These are phyloP conservation scores for Cinclus cinclus DNA, from an alignment of 2,113 vertebrate genomes.

Conservation along the genomic window DNA sequence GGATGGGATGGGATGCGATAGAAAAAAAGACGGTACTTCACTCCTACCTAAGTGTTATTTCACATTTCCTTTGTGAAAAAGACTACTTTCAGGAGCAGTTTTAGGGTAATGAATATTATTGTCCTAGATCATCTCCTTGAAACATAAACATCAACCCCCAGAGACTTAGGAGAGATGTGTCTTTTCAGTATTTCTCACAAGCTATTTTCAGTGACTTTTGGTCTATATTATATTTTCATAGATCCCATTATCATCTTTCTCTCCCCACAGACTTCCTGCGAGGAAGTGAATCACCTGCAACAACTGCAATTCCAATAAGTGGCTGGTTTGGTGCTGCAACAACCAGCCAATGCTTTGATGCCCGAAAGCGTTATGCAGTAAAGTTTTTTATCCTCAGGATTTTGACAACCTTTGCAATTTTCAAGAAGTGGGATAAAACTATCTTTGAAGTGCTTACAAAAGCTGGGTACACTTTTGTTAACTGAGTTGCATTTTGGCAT, in stretches of 20 bases:
- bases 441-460: conserved; percentile 28
- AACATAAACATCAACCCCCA: background rate
- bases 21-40: background rate
- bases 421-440: conserved; percentile 38
- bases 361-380: background rate
- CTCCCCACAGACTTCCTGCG: background rate
- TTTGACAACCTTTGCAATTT: conserved; percentile 32
- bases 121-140: background rate
- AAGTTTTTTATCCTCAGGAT: background rate
- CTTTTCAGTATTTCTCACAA: background rate
- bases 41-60: background rate
- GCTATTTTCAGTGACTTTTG: background rate
- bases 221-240: background rate
- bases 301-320: background rate
- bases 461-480: conserved; percentile 52
- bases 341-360: background rate
- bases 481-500: conserved; percentile 67
- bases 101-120: background rate
- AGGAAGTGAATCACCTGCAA: background rate
- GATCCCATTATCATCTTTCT: background rate
- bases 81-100: background rate
- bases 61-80: background rate
- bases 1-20: background rate
- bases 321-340: background rate
- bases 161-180: background rate